These are phyloP conservation scores for Cyprinodon variegatus DNA, from an alignment of 2,113 vertebrate genomes.

Conservation along the genomic window DNA sequence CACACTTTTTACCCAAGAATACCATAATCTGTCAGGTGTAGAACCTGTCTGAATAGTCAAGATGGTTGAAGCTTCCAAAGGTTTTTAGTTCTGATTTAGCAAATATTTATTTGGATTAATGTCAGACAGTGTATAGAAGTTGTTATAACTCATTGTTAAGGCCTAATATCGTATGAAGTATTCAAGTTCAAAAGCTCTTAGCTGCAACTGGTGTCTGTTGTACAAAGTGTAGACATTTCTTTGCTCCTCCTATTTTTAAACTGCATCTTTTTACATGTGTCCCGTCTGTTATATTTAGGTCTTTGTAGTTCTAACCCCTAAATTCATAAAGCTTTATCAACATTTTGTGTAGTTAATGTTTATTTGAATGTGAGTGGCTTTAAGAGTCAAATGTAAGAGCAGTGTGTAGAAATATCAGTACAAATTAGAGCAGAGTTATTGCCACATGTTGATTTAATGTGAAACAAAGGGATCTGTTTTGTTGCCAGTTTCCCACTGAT, in stretches of 20 bases:
- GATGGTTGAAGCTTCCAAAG: too few species aligned
- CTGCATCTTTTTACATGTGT: not conserved
- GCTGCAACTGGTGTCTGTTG: too few species aligned
- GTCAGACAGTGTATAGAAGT: not conserved
- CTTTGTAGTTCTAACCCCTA: not conserved
- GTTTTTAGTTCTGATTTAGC: not conserved
- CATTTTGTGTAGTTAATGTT: constrained; percentile 29
- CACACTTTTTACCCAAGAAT: too few species aligned
- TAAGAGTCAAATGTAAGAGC: constrained; percentile 44
- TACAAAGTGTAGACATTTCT: too few species aligned
- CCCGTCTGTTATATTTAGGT: not conserved
- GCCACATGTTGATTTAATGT: constrained; percentile 44
- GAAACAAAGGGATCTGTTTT: constrained; percentile 37
- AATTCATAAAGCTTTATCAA: not conserved
- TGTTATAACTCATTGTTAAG: not conserved
- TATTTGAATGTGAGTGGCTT: constrained; percentile 24
- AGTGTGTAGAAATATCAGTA: constrained; percentile 32
- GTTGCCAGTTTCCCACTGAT: constrained; percentile 41
- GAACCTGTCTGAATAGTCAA: too few species aligned
- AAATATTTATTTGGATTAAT: not conserved
- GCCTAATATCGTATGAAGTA: not conserved
- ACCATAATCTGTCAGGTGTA: too few species aligned
- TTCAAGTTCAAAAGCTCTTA: too few species aligned
- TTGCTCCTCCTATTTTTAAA: too few species aligned
- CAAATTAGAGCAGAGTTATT: constrained; percentile 36